Conservation (phyloP, 2,797 vertebrate genomes). For the Karalla daura region DNA sequence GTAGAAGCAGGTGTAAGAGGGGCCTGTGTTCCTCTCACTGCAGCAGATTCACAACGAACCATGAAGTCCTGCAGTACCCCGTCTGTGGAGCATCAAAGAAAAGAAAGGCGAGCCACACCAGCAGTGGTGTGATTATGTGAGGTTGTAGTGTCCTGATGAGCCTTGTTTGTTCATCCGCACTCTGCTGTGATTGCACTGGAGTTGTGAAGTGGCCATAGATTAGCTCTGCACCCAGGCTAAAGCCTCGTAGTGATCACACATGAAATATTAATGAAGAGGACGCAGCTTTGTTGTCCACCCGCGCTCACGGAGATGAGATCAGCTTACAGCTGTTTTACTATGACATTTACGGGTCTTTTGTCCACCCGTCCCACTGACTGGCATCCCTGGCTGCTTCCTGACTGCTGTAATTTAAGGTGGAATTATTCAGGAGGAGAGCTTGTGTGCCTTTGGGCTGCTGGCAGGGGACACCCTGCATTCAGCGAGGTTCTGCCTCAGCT, state of each 20-base stretch:
- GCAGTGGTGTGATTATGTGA: not conserved
- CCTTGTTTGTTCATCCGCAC: not conserved
- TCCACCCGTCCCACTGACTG: conserved; percentile 42
- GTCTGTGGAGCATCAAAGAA: too few relatives aligned
- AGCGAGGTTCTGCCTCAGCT: too few relatives aligned
- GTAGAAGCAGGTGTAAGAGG: too few relatives aligned
- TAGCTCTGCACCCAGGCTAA: conserved; percentile 5
- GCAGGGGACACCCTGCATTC: too few relatives aligned
- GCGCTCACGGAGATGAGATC: conserved; percentile 40
- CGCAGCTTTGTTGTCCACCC: conserved; percentile 29
- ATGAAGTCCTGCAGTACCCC: too few relatives aligned
- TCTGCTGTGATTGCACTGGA: conserved; percentile 33
- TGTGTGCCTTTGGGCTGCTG: too few relatives aligned
- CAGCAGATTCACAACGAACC: too few relatives aligned
- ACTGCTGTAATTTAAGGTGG: conserved; percentile 24
- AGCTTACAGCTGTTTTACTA: conserved; percentile 51
- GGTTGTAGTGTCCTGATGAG: not conserved
- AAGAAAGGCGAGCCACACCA: too few relatives aligned
- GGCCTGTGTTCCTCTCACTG: too few relatives aligned
- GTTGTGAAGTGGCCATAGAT: conserved; percentile 14
- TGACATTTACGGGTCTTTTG: conserved; percentile 48
- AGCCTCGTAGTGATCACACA: conserved; percentile 10
- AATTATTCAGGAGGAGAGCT: too few relatives aligned
- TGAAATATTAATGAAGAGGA: conserved; percentile 56
- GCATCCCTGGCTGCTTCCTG: conserved; percentile 26